Evolutionary conservation across 2,888 invertebrate species (phyloP), one percentile per base, ranked within the genome.

Genomic region (Netelia virgata): DNA sequence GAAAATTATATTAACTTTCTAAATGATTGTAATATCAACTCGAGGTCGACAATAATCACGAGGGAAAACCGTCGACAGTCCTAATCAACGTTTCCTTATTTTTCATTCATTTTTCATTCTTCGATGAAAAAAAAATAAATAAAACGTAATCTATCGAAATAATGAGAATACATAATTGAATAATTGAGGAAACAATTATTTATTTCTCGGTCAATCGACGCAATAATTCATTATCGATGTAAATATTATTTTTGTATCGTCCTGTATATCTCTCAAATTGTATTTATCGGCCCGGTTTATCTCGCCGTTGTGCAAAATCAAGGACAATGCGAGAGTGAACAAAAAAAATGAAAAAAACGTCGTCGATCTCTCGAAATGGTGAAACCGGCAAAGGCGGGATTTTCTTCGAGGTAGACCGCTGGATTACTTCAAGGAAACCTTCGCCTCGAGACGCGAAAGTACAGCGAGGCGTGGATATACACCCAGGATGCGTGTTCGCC

Each of bases 381-480:
- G 23, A 77, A 47, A 47, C 47, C 47, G 53, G 70, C 3, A 20
- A 47, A 14, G 47, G 47, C 47, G 53, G 14, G 20, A 59, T 78
- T 78, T 78, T 78, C 55, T 72, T 55, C 53, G 23, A 14, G 61
- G 55, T 28, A 55, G 53, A 23, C 43, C 14, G 63, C 20, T 18
- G 59, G 36, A 63, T 28, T 50, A 66, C 73, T 66, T 73, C 79
- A 79, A 79, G 79, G 79, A 79, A 79, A 79, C 79, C 61, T 72
- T 53, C 36, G 36, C 36, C 36, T 79, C 78, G 61, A 72, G 41
- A 72, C 63, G 70, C 36, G 36, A 69, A 78, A 64, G 78, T 79
- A 41, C n/a, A 61, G 70, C n/a, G 36, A 36, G 36, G 36, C 36
- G 36, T 36, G 36, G 5, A 47, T 47, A 47, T 14, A 47, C 74